Evolutionary conservation across 2,888 invertebrate species (phyloP), one percentile per base, ranked within the genome.

Genomic region (Andrena marginata): DNA sequence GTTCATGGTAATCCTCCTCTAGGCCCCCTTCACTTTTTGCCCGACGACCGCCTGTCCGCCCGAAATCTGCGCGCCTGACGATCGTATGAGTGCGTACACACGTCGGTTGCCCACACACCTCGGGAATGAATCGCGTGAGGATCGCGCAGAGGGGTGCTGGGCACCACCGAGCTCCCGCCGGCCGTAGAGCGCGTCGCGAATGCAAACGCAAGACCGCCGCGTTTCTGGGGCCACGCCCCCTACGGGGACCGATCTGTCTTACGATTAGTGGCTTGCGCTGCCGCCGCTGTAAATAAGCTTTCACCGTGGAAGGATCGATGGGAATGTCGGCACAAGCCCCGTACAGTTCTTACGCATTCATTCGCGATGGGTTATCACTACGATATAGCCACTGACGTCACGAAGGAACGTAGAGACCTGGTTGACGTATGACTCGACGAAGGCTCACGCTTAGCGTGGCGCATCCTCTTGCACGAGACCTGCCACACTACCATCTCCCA

Each of bases 1-100:
- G 97, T 97, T 94, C 97, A 97, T 95, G 97, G 97, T 97, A 97
- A 96, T 95, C 94, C 94, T 93, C 93, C 94, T 93, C 94, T 92
- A 92, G 93, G 92, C 91, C 93, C 92, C 91, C 89, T 82, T 88
- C 88, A 87, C 72, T 87, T 86, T 42, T 87, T 88, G 90, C 91
- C 92, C 89, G 90, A 92, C 90, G 89, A 89, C 88, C 88, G 83
- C 93, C 93, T 92, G 92, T 77, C 93, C 91, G 93, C 92, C 91
- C 89, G 88, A 89, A 74, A 87, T 88, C 67, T 60, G 87, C 62
- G 71, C 71, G 88, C 72, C 75, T 67, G 77, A 63, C 26, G 65
- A 70, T 72, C 59, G 82, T 84, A 75, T 81, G 89, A 77, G 86
- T 85, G 89, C 77, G 87, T 79, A 84, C 80, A 83, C 75, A 42